phyloP scores from a whole-genome alignment of 2,797 vertebrate species.

The Bufotes viridis region DNA sequence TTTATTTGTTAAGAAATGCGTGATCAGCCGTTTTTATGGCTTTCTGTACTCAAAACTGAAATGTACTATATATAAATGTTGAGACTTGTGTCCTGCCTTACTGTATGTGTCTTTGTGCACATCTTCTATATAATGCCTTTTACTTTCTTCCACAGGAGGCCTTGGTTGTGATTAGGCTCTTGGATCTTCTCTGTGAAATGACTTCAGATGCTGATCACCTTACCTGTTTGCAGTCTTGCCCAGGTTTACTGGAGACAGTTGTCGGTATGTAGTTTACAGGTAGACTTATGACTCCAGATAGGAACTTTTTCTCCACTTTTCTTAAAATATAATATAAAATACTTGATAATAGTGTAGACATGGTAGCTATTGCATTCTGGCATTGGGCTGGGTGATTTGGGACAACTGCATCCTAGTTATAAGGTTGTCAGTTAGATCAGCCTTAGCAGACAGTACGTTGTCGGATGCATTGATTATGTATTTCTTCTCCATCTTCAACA shows the following conservation, averaged over 20 bases:
- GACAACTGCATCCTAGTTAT: too few species aligned
- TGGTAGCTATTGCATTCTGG: background rate
- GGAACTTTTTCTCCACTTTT: too few species aligned
- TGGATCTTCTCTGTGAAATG: slow-evolving; percentile 94
- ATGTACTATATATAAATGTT: too few species aligned
- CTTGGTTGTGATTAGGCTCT: slow-evolving; percentile 83
- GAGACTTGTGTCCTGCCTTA: too few species aligned
- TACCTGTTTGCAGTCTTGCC: slow-evolving; percentile 82
- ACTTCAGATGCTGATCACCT: slow-evolving; percentile 81
- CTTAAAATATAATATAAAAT: too few species aligned
- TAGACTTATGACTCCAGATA: background rate
- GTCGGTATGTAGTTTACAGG: slow-evolving; percentile 79
- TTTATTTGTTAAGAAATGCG: background rate
- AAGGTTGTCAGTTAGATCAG: too few species aligned
- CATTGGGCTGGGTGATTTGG: too few species aligned
- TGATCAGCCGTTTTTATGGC: too few species aligned
- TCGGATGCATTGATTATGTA: too few species aligned
- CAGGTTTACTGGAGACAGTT: slow-evolving; percentile 82
- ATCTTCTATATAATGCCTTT: background rate
- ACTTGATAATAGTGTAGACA: background rate
- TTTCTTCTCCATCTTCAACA: slow-evolving; percentile 64
- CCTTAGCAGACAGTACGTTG: too few species aligned
- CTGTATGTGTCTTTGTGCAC: background rate
- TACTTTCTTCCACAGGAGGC: slow-evolving; percentile 79
- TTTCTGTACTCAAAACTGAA: too few species aligned